phyloP scores from a whole-genome alignment of 2,888 invertebrate genomes.

The Protonemura montana region DNA sequence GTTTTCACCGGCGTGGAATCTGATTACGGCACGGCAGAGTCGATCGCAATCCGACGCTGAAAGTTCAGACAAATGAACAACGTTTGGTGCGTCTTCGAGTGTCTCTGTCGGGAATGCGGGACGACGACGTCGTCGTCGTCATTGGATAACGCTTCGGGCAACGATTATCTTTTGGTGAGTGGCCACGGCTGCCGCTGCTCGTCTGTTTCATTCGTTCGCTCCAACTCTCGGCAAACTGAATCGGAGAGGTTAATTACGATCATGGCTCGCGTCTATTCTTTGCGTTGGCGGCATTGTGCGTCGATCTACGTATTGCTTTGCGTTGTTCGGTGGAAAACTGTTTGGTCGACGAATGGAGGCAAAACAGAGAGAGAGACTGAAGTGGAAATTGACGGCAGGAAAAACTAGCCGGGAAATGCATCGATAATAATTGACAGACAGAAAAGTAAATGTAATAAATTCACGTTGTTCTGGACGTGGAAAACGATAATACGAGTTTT shows the following conservation, averaged over 20 bases:
- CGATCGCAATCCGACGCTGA: background rate
- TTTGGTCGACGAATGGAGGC: background rate
- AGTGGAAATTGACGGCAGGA: too few species aligned
- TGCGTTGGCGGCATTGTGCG: background rate
- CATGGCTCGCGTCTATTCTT: background rate
- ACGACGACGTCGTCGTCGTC: background rate
- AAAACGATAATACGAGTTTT: too few species aligned
- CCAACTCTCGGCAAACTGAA: background rate
- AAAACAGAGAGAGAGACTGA: too few species aligned
- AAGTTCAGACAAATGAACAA: background rate
- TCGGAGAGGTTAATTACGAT: background rate
- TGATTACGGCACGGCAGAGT: background rate
- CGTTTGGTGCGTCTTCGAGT: background rate
- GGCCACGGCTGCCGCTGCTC: background rate
- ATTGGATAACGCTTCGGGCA: background rate
- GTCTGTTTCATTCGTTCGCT: background rate
- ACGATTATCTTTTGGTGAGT: too few species aligned
- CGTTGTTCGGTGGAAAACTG: background rate
- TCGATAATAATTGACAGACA: too few species aligned
- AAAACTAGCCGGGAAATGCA: too few species aligned
- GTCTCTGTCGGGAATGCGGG: background rate
- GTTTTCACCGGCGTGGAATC: background rate
- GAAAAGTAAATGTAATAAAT: too few species aligned
- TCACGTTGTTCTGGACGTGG: too few species aligned
- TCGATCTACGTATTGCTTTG: background rate